Evolutionary conservation across 2,113 vertebrate species (phyloP), one percentile per base, ranked within the genome.

Genomic region (Carollia perspicillata): DNA sequence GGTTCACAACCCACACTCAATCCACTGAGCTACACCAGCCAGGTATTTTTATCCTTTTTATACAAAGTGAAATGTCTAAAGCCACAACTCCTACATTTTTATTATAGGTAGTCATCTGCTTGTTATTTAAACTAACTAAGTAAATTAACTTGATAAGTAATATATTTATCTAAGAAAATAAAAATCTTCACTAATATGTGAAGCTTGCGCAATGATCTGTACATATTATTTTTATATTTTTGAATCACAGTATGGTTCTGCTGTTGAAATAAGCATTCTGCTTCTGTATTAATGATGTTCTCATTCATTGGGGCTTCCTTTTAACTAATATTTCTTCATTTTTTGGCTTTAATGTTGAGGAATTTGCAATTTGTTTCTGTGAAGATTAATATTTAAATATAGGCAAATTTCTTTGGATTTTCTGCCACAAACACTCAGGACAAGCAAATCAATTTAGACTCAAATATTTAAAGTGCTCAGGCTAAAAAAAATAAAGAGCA

Each of bases 371-470:
- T 80, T 81, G 8, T 42, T 86, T 17, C 63, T 89, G 13, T n/a
- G 44, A 89, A 95, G 75, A 58, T 55, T 51, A 40, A 23, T 93
- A 12, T 68, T 95, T 97, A 80, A 84, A 79, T 84, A 80, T 20
- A 84, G 23, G 11, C 69, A 92, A 81, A 8, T 84, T 93, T 84
- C 8, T 26, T 3, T 51, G 30, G 5, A 84, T 79, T 65, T 91
- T 80, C 44, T 92, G 11, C 7, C 72, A 87, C 17, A 23, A 80
- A 68, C 22, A 92, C n/a, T 93, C 10, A 77, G n/a, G 35, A 68
- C 9, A 72, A 78, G 80, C 22, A 69, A 55, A 94, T 90, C 66
- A 72, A 88, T 96, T 94, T 74, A 58, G 33, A 81, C 28, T 65
- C 63, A 78, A 93, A 71, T 75, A 89, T 8, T 84, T 96, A 68